A percentile compares a stretch with the other conserved stretches of the same genome.
These are phyloP conservation scores for Amblyjoppa fuscipennis DNA, from an alignment of 2,888 invertebrate species.

Conservation along the genomic window DNA sequence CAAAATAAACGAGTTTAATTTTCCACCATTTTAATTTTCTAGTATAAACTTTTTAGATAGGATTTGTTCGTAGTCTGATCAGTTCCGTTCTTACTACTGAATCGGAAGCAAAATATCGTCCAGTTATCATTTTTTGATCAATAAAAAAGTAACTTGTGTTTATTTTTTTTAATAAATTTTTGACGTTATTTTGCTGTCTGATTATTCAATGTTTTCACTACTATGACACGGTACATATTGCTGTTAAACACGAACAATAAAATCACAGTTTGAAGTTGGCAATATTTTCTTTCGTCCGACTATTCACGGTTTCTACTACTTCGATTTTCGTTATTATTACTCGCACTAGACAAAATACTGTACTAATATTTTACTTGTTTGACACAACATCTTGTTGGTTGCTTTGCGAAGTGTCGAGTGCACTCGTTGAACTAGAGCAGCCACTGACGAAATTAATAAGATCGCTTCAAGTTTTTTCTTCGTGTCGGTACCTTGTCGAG, in stretches of 20 bases:
- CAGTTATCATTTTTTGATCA: too few species aligned
- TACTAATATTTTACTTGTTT: background rate
- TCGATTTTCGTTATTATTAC: background rate
- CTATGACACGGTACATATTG: background rate
- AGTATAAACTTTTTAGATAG: too few species aligned
- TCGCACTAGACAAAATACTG: background rate
- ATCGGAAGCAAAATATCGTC: too few species aligned
- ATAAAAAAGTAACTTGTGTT: too few species aligned
- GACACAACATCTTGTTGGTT: background rate
- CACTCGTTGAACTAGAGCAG: conserved; percentile 15
- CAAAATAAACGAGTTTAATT: too few species aligned
- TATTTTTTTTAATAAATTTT: background rate
- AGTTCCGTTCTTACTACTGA: too few species aligned
- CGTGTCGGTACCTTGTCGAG: background rate
- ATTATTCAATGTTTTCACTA: background rate
- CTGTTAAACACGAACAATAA: background rate
- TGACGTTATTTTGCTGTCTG: background rate
- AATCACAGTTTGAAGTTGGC: background rate
- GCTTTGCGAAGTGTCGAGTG: background rate
- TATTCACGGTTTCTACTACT: background rate
- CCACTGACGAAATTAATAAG: conserved; percentile 6
- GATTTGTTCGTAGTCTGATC: too few species aligned
- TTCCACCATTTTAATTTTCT: too few species aligned
- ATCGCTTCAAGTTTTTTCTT: background rate
- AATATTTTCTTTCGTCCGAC: background rate